Evolutionary conservation across 2,797 vertebrate species (phyloP).

Genomic region (Ataeniobius toweri): DNA sequence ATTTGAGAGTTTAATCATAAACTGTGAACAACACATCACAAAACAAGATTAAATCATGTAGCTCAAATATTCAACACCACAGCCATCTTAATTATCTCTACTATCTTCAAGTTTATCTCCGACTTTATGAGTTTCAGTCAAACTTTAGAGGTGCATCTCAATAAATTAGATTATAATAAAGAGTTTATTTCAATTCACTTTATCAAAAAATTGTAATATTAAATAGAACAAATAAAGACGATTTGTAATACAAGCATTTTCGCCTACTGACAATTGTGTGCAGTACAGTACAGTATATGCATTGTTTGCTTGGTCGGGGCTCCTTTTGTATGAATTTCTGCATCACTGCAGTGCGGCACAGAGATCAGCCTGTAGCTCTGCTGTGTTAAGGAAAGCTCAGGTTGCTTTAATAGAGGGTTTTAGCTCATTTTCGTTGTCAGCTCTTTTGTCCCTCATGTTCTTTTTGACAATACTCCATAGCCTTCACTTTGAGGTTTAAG

Average conservation of each 20-base stretch:
- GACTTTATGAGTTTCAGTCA: conserved; percentile 22
- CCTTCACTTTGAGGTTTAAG: no score
- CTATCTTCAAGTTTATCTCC: conserved; percentile 2
- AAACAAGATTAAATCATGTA: conserved; percentile 58
- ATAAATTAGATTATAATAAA: conserved; percentile 5
- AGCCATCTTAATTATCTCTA: conserved; percentile 50
- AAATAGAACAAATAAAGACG: no score
- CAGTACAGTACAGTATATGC: not conserved
- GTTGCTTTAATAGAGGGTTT: no score
- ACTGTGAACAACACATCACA: conserved; percentile 37
- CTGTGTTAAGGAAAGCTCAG: no score
- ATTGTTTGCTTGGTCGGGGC: not conserved
- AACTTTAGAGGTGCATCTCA: conserved; percentile 6
- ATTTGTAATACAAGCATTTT: not conserved
- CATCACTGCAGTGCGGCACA: no score
- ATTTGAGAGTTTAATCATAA: conserved; percentile 53
- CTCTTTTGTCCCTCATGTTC: no score
- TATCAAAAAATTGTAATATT: no score
- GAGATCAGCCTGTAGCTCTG: not conserved
- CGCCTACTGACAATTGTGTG: not conserved
- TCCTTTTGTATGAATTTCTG: not conserved
- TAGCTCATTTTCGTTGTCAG: no score
- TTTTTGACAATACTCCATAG: no score
- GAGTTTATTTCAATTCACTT: not conserved
- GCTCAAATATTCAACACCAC: conserved; percentile 62